These are phyloP conservation scores for Cynocephalus volans DNA, from an alignment of 2,113 vertebrate genomes.

Conservation along the genomic window DNA sequence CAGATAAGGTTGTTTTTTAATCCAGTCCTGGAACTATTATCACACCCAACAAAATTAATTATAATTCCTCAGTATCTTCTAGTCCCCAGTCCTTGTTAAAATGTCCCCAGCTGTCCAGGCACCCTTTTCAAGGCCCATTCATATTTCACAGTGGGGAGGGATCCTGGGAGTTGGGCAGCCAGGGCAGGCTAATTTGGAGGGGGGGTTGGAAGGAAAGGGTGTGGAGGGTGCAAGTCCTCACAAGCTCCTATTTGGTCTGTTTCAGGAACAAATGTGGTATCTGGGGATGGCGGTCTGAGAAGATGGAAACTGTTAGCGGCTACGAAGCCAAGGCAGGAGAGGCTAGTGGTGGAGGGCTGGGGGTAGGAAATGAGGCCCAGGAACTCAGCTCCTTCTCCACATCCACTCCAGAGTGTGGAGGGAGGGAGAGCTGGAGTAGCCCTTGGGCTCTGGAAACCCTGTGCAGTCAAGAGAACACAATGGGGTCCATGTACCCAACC, in stretches of 20 bases:
- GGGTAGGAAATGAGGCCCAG: conserved; percentile 8
- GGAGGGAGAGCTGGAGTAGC: background rate
- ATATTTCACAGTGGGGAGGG: background rate
- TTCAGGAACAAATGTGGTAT: conserved; percentile 97
- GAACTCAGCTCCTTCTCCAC: background rate
- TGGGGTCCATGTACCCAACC: background rate
- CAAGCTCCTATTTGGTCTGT: conserved; percentile 57
- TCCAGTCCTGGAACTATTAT: background rate
- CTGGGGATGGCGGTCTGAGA: conserved; percentile 99
- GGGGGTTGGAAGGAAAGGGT: background rate
- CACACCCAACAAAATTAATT: background rate
- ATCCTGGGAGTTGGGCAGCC: background rate
- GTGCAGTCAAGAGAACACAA: background rate
- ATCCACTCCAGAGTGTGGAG: accelerated
- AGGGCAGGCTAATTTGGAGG: background rate
- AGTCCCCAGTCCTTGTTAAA: background rate
- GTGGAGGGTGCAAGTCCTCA: background rate
- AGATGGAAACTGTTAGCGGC: conserved; percentile 95
- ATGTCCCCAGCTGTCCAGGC: background rate
- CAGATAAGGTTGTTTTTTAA: background rate
- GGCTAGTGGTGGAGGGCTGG: conserved; percentile 18
- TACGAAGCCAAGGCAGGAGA: conserved; percentile 96
- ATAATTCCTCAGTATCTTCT: background rate
- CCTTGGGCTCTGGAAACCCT: background rate
- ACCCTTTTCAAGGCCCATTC: background rate